phyloP scores from a whole-genome alignment of 1,140 invertebrate genomes.

The Zaprionus gabonicus region DNA sequence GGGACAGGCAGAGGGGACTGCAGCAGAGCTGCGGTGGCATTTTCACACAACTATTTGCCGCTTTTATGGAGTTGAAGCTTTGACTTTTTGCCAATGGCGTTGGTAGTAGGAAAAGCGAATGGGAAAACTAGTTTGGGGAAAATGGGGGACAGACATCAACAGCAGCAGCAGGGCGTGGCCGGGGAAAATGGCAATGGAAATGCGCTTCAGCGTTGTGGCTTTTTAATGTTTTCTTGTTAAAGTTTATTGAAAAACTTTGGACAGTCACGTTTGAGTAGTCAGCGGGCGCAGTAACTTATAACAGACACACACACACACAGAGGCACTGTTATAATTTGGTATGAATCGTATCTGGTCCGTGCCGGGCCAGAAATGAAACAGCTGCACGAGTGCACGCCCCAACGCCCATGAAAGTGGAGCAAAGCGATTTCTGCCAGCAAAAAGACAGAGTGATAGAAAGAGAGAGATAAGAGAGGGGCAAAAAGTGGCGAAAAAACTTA shows the following conservation, averaged over 20 bases:
- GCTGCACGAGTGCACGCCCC: conserved; percentile 70
- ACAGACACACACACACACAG: conserved; percentile 26
- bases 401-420: conserved; percentile 74
- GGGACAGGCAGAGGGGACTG: not conserved
- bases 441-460: conserved; percentile 32
- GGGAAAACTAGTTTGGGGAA: not conserved
- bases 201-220: conserved; percentile 73
- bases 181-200: conserved; percentile 68
- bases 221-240: conserved; percentile 83
- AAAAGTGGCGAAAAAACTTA: conserved; percentile 44
- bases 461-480: not conserved
- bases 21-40: conserved; percentile 12
- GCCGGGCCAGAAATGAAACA: conserved; percentile 64
- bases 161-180: not conserved
- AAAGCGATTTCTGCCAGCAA: conserved; percentile 64
- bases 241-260: conserved; percentile 83
- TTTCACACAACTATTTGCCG: conserved; percentile 79
- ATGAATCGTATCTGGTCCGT: conserved; percentile 34
- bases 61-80: conserved; percentile 76
- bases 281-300: conserved; percentile 72
- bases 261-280: conserved; percentile 82
- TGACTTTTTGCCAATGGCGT: conserved; percentile 57
- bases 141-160: not conserved
- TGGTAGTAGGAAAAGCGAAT: not conserved
- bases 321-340: conserved; percentile 23